Evolutionary conservation across 2,113 vertebrate genomes (phyloP), one percentile per base, ranked within the genome.

Genomic region (Motacilla alba): DNA sequence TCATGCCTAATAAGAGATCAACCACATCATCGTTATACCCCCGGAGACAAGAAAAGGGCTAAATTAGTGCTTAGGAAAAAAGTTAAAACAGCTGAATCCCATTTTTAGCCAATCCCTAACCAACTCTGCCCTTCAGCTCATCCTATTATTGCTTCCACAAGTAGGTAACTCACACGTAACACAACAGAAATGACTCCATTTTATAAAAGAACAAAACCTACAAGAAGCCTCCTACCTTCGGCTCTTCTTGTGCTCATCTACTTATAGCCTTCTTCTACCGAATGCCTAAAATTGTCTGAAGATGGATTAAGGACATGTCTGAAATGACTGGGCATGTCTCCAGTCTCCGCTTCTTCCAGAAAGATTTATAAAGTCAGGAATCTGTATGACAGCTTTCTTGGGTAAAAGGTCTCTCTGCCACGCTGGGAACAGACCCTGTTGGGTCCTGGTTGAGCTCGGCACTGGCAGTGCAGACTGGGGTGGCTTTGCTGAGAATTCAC

Each of bases 251-350:
- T 63, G 52, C 89, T 82, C 62, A 46, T 43, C 93, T 92, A 95
- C 95, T 95, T 94, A 87, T 95, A 96, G 52, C 94, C 94, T 87
- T 94, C 95, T 86, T 94, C 94, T 89, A 89, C 93, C 1, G 78
- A 95, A 91, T 58, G 91, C 58, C 87, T 94, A 79, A 97, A 97
- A 91, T 64, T 87, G 78, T 84, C 91, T 73, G 83, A 66, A 70
- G 88, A 70, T 59, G 64, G 63, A 94, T 87, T 94, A 72, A 79
- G 87, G 70, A 82, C 78, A 55, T 8, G 37, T 94, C 74, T 95
- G 91, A 89, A 93, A 60, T n/a, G 53, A 89, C 83, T 60, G 58
- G 44, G 80, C 94, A 95, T 94, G 69, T 86, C 94, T 92, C 87
- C 86, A 76, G 81, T 43, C 80, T 50, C 53, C 0, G 3, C 11